Evolutionary conservation across 2,113 vertebrate genomes (phyloP).

Genomic region (Sapajus apella): DNA sequence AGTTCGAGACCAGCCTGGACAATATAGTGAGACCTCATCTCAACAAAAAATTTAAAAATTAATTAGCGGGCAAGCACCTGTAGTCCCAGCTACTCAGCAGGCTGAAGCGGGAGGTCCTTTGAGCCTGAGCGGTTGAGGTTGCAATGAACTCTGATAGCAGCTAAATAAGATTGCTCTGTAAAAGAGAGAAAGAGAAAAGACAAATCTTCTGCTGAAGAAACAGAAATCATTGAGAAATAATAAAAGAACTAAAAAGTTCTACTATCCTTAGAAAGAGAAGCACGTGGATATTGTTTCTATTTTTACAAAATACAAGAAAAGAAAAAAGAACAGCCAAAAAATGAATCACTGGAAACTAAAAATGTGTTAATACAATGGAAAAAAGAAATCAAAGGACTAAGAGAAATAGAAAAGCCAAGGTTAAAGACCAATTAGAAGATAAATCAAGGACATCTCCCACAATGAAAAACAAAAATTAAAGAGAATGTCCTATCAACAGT

Average conservation of each 20-base stretch:
- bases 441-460: not conserved
- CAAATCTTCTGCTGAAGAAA: not conserved
- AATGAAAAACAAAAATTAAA: not conserved
- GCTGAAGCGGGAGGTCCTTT: no score
- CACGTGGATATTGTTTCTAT: not conserved
- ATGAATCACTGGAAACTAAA: conserved; percentile 4
- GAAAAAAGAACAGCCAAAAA: not conserved
- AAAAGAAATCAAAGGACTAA: not conserved
- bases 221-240: not conserved
- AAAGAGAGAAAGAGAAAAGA: not conserved
- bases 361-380: not conserved
- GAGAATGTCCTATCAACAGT: not conserved
- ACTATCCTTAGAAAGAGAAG: not conserved
- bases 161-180: no score
- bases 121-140: no score
- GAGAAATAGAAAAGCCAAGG: not conserved
- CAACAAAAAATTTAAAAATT: no score
- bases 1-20: no score
- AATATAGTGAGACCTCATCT: no score
- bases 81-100: no score
- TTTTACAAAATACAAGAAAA: not conserved
- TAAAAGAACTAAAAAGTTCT: not conserved
- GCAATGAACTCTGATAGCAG: no score
- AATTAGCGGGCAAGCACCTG: no score
- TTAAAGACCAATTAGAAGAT: not conserved